These are phyloP conservation scores for Macrotus californicus DNA, from an alignment of 2,113 vertebrate species.

Conservation along the genomic window DNA sequence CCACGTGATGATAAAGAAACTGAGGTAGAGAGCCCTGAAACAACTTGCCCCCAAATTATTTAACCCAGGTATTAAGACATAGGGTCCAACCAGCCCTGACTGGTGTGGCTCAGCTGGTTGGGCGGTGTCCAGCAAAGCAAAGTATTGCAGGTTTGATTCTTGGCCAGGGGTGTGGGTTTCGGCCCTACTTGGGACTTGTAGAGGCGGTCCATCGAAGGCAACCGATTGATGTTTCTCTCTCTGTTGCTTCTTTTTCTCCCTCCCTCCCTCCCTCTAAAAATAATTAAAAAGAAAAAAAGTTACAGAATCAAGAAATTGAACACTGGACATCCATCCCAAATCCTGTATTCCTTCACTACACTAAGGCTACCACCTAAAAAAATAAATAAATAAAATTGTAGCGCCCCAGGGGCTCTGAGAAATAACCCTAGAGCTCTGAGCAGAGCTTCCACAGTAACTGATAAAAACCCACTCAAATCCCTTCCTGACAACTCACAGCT, in stretches of 20 bases:
- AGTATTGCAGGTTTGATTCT: too few species aligned
- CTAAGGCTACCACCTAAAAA: not conserved
- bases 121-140: too few species aligned
- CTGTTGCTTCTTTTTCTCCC: too few species aligned
- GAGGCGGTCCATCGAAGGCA: too few species aligned
- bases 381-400: not conserved
- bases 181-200: too few species aligned
- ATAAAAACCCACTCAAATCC: slow-evolving; percentile 63
- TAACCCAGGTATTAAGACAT: not conserved
- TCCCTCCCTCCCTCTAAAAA: too few species aligned
- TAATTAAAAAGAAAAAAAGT: too few species aligned
- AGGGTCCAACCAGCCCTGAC: not conserved
- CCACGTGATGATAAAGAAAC: not conserved
- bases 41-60: not conserved
- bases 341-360: not conserved
- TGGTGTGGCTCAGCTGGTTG: too few species aligned
- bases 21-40: not conserved
- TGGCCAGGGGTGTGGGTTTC: too few species aligned
- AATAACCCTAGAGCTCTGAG: not conserved
- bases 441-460: slow-evolving; percentile 30
- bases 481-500: slow-evolving; percentile 64
- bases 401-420: not conserved
- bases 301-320: not conserved
- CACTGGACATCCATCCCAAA: not conserved
- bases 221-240: too few species aligned